Evolutionary conservation across 2,797 vertebrate genomes (phyloP).

Genomic region (Sebastes trivittatus): DNA sequence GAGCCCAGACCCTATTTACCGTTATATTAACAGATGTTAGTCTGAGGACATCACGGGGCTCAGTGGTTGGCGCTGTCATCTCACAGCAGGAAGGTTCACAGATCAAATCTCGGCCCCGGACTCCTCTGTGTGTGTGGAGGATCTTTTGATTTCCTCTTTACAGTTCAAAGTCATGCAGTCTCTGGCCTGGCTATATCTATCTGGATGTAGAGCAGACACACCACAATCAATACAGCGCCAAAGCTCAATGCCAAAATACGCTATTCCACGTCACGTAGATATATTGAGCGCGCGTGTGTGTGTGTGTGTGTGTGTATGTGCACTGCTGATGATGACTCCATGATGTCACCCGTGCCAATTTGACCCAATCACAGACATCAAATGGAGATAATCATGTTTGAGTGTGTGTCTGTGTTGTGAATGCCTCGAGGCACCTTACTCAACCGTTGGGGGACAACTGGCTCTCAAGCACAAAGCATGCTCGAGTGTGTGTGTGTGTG

Average conservation of each 20-base stretch:
- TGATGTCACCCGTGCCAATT: constrained; percentile 53
- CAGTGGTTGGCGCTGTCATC: constrained; percentile 9
- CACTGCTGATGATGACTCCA: constrained; percentile 23
- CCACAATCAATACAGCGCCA: constrained; percentile 11
- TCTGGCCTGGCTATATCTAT: background rate
- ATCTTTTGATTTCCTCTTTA: background rate
- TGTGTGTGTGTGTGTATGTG: background rate
- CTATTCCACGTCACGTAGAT: background rate
- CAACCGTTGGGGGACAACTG: constrained; percentile 26
- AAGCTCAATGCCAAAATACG: constrained; percentile 7
- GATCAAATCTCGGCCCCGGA: background rate
- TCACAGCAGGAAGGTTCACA: constrained; percentile 14
- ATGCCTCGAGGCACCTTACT: constrained; percentile 39
- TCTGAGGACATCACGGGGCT: constrained; percentile 9
- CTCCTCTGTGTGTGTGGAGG: background rate
- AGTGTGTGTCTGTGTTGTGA: constrained; percentile 37
- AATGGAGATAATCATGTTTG: constrained; percentile 65
- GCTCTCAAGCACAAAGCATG: constrained; percentile 31
- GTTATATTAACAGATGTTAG: constrained; percentile 32
- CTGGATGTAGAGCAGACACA: background rate
- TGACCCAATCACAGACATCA: constrained; percentile 55
- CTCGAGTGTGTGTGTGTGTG: background rate
- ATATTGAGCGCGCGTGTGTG: constrained; percentile 8
- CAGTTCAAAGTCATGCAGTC: background rate
- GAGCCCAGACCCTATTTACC: background rate